phyloP scores from a whole-genome alignment of 2,113 vertebrate species.

The Corvus moneduloides region DNA sequence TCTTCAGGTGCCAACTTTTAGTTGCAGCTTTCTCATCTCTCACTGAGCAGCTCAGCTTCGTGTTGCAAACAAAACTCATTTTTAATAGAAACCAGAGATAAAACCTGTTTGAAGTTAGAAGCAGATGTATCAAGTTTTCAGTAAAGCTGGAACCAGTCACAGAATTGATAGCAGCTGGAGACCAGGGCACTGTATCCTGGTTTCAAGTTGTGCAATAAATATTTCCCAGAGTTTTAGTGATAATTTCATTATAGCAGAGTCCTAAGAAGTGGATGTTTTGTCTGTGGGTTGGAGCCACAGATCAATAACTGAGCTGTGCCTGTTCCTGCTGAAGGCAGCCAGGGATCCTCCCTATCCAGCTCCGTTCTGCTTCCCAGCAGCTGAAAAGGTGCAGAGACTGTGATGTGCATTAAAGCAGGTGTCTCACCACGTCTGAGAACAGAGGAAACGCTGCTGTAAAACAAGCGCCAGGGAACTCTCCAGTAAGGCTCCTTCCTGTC shows the following conservation, averaged over 20 bases:
- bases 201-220: background rate
- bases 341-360: background rate
- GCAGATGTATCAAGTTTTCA: background rate
- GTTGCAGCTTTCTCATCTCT: background rate
- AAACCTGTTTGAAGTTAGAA: background rate
- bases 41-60: background rate
- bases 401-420: background rate
- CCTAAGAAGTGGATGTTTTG: background rate
- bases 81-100: background rate
- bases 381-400: background rate
- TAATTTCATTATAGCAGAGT: background rate
- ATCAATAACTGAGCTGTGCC: background rate
- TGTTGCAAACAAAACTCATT: background rate
- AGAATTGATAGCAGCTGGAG: background rate
- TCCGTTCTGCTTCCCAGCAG: background rate
- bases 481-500: background rate
- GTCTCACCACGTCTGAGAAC: background rate
- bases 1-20: background rate
- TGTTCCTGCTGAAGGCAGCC: background rate
- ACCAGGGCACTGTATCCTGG: background rate
- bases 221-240: background rate
- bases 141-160: background rate
- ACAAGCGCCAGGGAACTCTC: background rate
- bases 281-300: background rate
- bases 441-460: background rate